phyloP scores from a whole-genome alignment of 1,140 invertebrate species.

The Penaeus chinensis region DNA sequence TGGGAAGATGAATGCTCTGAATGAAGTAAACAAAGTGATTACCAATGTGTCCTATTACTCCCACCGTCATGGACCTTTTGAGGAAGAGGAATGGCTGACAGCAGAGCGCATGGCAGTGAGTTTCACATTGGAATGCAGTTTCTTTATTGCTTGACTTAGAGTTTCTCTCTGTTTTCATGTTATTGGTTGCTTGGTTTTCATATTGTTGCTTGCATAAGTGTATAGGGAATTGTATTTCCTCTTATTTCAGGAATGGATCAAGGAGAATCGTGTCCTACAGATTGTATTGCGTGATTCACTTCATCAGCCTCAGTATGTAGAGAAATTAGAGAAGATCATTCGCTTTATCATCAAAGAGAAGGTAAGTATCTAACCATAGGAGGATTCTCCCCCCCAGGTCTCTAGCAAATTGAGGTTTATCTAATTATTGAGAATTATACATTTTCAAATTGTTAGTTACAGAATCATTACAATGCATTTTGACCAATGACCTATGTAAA shows the following conservation, averaged over 20 bases:
- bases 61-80: slow-evolving; percentile 71
- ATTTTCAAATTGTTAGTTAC: too few species aligned
- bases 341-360: slow-evolving; percentile 65
- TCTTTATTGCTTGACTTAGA: not conserved
- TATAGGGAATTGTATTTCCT: slow-evolving; percentile 61
- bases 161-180: not conserved
- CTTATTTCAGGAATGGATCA: slow-evolving; percentile 87
- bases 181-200: slow-evolving; percentile 36
- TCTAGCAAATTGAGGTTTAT: too few species aligned
- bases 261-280: slow-evolving; percentile 94
- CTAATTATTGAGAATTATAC: too few species aligned
- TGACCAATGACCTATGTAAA: too few species aligned
- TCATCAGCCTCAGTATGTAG: slow-evolving; percentile 98
- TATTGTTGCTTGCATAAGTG: slow-evolving; percentile 31
- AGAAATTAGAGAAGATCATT: slow-evolving; percentile 94
- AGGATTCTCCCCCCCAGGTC: not conserved
- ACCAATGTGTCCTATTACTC: slow-evolving; percentile 65
- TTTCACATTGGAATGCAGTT: slow-evolving; percentile 57
- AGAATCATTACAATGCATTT: too few species aligned
- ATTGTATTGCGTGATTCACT: slow-evolving; percentile 95
- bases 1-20: slow-evolving; percentile 98
- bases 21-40: slow-evolving; percentile 96
- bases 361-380: slow-evolving; percentile 23
- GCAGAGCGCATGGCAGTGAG: slow-evolving; percentile 92
- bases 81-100: slow-evolving; percentile 94